Base-by-base conservation (phyloP, 2,888 invertebrate genomes). In the Odontothrips loti region DNA sequence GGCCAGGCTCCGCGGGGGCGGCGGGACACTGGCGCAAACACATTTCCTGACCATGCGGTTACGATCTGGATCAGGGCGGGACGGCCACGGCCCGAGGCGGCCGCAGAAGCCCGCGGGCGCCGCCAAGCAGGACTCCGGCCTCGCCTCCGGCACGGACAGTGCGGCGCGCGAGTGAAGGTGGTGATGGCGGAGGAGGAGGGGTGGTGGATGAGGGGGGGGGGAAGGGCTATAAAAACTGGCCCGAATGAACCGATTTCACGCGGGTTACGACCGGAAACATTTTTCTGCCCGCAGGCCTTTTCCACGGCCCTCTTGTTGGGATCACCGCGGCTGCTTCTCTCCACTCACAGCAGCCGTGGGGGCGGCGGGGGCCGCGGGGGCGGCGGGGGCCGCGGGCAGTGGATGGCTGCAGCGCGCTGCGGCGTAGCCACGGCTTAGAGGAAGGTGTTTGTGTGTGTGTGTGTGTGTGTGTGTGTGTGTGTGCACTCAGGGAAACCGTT, bases 241-340 rank as follows among this genome's bases (percentile, higher is more conserved):
- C 20, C 20, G 68, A 75, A 75, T 75, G 68, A 75, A 75, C 68
- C 68, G 68, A 75, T 75, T 75, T 75, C 68, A 75, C 68, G 34
- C 34, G 68, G 68, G 68, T 75, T 75, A 75, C 68, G 68, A 27
- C 68, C 68, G 68, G 27, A 75, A 75, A 27, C 68, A 75, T 75
- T 75, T 75, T 75, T 75, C 68, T 75, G 23, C 68, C 58, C 68
- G 68, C 68, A 27, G 23, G 68, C 68, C 12, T 75, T 75, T 75
- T 75, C 34, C 34, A 43, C 34, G 34, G 34, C 6, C 34, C 34
- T 43, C 34, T 43, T 43, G 34, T 43, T 43, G 34, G 34, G 34
- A 43, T 43, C 34, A 6, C 34, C 34, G 34, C 34, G 34, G 34
- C 34, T 43, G 34, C 34, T 6, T 43, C 3, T 6, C 34, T 6